Evolutionary conservation across 2,113 vertebrate species (phyloP).

Genomic region (Parus major): DNA sequence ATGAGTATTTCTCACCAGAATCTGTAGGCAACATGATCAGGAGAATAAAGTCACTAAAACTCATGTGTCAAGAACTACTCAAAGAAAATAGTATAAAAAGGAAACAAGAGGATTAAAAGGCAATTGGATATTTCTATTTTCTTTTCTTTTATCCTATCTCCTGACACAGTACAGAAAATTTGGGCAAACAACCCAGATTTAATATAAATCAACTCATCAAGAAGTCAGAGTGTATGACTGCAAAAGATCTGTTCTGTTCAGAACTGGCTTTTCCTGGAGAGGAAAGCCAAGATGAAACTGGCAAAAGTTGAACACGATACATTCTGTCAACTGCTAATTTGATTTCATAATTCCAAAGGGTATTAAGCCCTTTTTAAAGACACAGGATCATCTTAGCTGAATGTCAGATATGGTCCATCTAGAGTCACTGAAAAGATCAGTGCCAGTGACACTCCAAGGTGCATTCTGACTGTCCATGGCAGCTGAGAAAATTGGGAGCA

Average conservation of each 20-base stretch:
- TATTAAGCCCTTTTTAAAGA: neutral
- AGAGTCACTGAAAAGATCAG: neutral
- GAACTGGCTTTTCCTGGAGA: neutral
- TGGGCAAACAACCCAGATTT: neutral
- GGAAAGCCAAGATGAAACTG: neutral
- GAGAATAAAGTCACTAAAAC: neutral
- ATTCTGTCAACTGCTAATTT: neutral
- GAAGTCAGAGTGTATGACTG: neutral
- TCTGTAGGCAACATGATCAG: neutral
- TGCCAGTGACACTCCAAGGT: neutral
- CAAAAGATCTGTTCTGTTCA: neutral
- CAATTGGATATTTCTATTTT: neutral
- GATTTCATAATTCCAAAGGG: neutral
- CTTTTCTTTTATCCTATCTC: neutral
- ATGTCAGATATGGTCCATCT: neutral
- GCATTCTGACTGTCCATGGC: neutral
- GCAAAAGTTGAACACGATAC: neutral
- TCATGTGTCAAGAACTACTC: neutral
- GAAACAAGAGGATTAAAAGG: neutral
- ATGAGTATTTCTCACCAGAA: neutral
- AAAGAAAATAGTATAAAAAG: neutral
- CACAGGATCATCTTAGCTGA: neutral
- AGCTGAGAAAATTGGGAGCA: neutral
- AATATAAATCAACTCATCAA: neutral
- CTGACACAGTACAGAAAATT: neutral